Evolutionary conservation across 2,888 invertebrate species (phyloP).

Genomic region (Eupithecia abbreviata): DNA sequence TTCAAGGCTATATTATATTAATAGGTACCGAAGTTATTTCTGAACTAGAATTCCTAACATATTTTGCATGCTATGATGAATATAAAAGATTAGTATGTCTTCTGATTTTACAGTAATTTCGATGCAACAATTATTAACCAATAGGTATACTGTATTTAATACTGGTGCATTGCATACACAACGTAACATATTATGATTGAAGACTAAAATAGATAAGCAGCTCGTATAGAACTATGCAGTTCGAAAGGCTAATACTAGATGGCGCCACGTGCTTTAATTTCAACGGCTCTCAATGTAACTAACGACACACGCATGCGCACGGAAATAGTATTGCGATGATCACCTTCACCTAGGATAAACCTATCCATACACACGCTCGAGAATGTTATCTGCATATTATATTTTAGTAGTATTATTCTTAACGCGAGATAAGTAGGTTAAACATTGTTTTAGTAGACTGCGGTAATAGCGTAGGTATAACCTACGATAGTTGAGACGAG

Average conservation of each 20-base stretch:
- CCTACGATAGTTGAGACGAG: slow-evolving; percentile 46
- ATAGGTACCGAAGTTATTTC: slow-evolving; percentile 7
- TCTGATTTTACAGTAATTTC: not conserved
- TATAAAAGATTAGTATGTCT: not conserved
- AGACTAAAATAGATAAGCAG: slow-evolving; percentile 75
- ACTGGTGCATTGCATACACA: slow-evolving; percentile 44
- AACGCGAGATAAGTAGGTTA: not conserved
- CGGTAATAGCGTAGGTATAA: not conserved
- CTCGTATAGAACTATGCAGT: slow-evolving; percentile 65
- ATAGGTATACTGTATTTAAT: slow-evolving; percentile 41
- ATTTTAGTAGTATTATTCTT: slow-evolving; percentile 1
- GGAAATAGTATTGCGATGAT: slow-evolving; percentile 75
- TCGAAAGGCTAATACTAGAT: slow-evolving; percentile 69
- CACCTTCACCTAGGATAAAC: slow-evolving; percentile 81
- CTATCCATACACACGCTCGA: slow-evolving; percentile 47
- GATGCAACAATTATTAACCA: not conserved
- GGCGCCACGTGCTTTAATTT: slow-evolving; percentile 64
- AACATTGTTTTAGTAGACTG: slow-evolving; percentile 1
- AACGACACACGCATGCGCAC: slow-evolving; percentile 74
- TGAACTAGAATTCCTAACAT: slow-evolving; percentile 7
- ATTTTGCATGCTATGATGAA: slow-evolving; percentile 4
- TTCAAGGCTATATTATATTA: slow-evolving; percentile 7
- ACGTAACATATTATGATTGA: slow-evolving; percentile 48
- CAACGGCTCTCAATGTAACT: slow-evolving; percentile 57
- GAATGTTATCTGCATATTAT: slow-evolving; percentile 21